These are phyloP conservation scores for Mungos mungo DNA, from an alignment of 2,113 vertebrate species.

Conservation along the genomic window DNA sequence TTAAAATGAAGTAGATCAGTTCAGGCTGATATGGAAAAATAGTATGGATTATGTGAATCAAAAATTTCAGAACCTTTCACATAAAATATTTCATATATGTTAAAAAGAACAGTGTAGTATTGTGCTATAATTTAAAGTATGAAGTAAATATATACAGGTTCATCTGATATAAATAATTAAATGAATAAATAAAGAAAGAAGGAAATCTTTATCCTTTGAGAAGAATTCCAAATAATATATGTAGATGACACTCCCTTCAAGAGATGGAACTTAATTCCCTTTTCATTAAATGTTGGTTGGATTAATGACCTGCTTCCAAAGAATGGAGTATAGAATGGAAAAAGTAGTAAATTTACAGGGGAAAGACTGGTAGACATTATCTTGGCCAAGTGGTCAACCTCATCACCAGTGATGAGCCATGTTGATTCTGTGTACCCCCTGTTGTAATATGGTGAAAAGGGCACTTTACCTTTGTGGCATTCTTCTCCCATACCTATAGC, in stretches of 20 bases:
- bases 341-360: neutral
- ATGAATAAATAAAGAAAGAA: neutral
- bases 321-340: neutral
- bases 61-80: neutral
- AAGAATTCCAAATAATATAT: neutral
- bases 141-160: neutral
- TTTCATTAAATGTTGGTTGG: neutral
- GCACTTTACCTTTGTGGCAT: too few relatives aligned
- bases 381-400: neutral
- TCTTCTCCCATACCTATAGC: too few relatives aligned
- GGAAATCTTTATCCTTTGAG: neutral
- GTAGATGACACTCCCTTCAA: neutral
- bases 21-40: neutral
- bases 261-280: neutral
- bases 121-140: neutral
- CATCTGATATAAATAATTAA: neutral
- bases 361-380: neutral
- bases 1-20: slow-evolving; percentile 5
- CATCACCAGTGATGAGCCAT: neutral
- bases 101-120: neutral
- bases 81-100: neutral
- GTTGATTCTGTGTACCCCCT: neutral
- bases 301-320: neutral
- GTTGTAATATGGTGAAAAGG: too few relatives aligned
- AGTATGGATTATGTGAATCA: neutral